These are phyloP conservation scores for Leucophenga varia DNA, from an alignment of 1,140 invertebrate genomes.

Conservation along the genomic window DNA sequence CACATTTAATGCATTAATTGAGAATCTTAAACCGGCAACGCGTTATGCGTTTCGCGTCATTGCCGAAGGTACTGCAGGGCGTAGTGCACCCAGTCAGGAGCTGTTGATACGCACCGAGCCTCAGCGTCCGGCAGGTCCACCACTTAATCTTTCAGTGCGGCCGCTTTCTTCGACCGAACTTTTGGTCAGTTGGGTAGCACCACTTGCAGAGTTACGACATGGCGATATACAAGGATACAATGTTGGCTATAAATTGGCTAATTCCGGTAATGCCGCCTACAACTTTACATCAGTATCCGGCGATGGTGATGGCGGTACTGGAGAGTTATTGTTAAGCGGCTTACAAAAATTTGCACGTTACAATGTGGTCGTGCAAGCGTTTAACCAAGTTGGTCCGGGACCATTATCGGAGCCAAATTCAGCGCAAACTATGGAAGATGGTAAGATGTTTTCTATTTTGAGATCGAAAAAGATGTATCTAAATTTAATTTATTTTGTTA, in stretches of 20 bases:
- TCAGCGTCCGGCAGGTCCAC: conserved; percentile 75
- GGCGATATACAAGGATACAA: conserved; percentile 74
- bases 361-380: conserved; percentile 79
- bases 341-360: conserved; percentile 79
- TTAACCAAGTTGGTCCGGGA: conserved; percentile 81
- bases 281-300: conserved; percentile 72
- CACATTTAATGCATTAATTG: conserved; percentile 64
- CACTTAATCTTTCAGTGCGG: conserved; percentile 68
- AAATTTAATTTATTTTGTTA: conserved; percentile 34
- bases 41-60: conserved; percentile 73
- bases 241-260: conserved; percentile 59
- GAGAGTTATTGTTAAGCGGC: conserved; percentile 65
- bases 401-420: conserved; percentile 73
- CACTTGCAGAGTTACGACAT: conserved; percentile 67
- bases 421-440: conserved; percentile 80
- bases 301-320: conserved; percentile 68
- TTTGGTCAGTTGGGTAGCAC: conserved; percentile 75
- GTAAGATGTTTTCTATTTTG: conserved; percentile 57
- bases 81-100: conserved; percentile 70
- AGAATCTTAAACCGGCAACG: conserved; percentile 76
- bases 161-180: conserved; percentile 76
- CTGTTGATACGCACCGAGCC: conserved; percentile 72
- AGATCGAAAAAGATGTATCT: too few relatives aligned
- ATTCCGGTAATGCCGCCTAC: conserved; percentile 57
- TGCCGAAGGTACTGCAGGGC: conserved; percentile 75